phyloP scores from a whole-genome alignment of 1,140 invertebrate genomes.

The Scaptomyza graminum region DNA sequence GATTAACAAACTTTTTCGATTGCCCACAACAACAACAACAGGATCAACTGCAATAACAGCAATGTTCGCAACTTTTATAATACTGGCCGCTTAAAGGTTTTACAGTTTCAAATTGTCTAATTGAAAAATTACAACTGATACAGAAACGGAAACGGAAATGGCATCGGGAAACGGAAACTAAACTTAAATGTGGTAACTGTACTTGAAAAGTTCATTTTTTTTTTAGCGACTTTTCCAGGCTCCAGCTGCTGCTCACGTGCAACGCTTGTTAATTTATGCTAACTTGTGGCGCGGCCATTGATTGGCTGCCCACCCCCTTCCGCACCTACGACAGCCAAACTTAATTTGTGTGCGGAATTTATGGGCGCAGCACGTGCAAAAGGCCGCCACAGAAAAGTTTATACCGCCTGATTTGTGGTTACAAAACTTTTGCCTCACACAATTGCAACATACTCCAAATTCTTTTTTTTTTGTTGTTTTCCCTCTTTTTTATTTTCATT shows the following conservation, averaged over 20 bases:
- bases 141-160: neutral
- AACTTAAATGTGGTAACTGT: conserved; percentile 61
- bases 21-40: neutral
- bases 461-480: conserved; percentile 12
- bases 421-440: conserved; percentile 60
- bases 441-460: conserved; percentile 48
- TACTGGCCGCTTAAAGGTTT: conserved; percentile 26
- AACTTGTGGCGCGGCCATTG: conserved; percentile 74
- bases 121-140: conserved; percentile 29
- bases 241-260: conserved; percentile 59
- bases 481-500: conserved; percentile 31
- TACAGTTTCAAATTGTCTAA: conserved; percentile 47
- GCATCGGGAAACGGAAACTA: conserved; percentile 20
- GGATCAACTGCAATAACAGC: neutral
- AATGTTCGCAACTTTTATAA: conserved; percentile 24
- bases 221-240: neutral
- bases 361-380: conserved; percentile 76
- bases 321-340: conserved; percentile 29
- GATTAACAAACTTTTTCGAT: conserved; percentile 59
- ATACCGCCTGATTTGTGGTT: conserved; percentile 79
- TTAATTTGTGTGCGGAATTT: conserved; percentile 75
- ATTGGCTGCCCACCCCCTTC: conserved; percentile 47
- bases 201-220: conserved; percentile 59
- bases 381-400: conserved; percentile 56
- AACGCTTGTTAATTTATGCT: conserved; percentile 70